Evolutionary conservation across 2,888 invertebrate species (phyloP), one percentile per base, ranked within the genome.

Genomic region (Eutolmus rufibarbis): DNA sequence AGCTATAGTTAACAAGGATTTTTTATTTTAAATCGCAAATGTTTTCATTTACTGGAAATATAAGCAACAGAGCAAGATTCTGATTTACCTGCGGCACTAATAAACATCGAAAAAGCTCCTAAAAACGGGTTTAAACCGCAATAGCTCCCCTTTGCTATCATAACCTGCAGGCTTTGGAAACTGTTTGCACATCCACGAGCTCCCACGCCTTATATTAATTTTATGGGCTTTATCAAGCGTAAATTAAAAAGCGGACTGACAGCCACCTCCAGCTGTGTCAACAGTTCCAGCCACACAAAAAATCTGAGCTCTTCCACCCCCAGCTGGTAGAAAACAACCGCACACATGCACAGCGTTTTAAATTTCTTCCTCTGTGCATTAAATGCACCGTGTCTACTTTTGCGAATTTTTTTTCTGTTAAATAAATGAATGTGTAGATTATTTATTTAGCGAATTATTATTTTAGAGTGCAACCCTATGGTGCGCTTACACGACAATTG

Each of bases 141-240:
- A 28, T 66, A 19, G 28, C 66, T 5, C 19, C 66, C 66, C 19
- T 66, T 14, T 79, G 31, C 46, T 51, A 79, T 79, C 79, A 79
- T 79, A 23, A 51, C 79, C 46, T 79, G 78, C 51, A 51, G 23
- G 19, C 40, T 31, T 51, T 31, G n/a, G 28, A 2, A 16, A 7
- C 51, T 79, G 79, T 79, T 79, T 51, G n/a, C 51, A 79, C n/a
- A 14, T 5, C 79, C 23, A 79, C 79, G 28, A 51, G 31, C 46
- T 46, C 31, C 23, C 46, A 23, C 14, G 31, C 51, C 46, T 79
- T 46, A 28, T 79, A 79, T 79, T 79, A 79, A 51, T 79, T 79
- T 79, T 31, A 51, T 79, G 79, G 46, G 79, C 28, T 79, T 79
- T 79, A 79, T 79, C 51, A 79, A 79, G n/a, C 31, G 51, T 34